A percentile compares a stretch with the other conserved stretches of the same genome.
Conservation (phyloP, 2,113 vertebrate genomes). For the Eulemur macaco region DNA sequence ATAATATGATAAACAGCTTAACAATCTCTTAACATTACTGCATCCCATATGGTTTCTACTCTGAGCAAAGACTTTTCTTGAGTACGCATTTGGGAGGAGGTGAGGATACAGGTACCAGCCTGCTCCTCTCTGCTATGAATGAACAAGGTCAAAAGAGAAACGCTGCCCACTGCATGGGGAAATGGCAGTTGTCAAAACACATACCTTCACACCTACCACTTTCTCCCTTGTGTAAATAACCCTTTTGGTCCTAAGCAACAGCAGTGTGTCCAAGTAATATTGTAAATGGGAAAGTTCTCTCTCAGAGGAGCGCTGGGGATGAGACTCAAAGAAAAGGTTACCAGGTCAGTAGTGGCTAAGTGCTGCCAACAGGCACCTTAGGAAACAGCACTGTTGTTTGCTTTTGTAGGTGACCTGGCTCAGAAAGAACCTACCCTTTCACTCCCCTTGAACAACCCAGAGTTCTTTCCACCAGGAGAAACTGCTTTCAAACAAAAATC, state of each 20-base stretch:
- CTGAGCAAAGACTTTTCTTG: not conserved
- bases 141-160: not conserved
- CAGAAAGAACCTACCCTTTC: not conserved
- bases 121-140: not conserved
- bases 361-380: not conserved
- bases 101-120: not conserved
- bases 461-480: not conserved
- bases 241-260: not conserved
- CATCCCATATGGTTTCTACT: not conserved
- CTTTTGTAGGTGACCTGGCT: not conserved
- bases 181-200: conserved; percentile 7
- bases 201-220: not conserved
- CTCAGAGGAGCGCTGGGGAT: not conserved
- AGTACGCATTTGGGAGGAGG: not conserved
- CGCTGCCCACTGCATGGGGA: not conserved
- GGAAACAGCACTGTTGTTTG: not conserved
- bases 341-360: not conserved
- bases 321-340: not conserved
- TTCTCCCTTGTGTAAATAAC: not conserved
- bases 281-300: not conserved
- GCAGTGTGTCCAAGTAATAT: not conserved
- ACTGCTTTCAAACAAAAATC: not conserved
- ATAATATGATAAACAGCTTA: not conserved
- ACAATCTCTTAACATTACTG: not conserved
- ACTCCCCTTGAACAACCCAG: not conserved